A percentile compares a stretch with the other conserved stretches of the same genome.
Conservation (phyloP, 2,888 invertebrate genomes). For the Emmelina monodactyla region DNA sequence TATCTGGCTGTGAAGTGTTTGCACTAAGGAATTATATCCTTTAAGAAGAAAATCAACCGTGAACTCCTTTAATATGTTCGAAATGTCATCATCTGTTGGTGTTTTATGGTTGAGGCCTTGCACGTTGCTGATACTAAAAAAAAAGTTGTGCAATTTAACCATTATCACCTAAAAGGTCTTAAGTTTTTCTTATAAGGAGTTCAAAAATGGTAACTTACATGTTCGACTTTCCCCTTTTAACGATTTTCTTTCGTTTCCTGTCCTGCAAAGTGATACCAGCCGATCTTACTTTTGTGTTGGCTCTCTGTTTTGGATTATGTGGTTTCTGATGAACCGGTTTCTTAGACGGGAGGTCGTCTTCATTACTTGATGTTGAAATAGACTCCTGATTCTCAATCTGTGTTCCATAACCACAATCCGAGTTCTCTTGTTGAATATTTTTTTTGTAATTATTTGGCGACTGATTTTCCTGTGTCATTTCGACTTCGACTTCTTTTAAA, state of each 20-base stretch:
- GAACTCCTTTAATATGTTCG: conserved; percentile 79
- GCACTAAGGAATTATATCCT: conserved; percentile 74
- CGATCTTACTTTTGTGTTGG: conserved; percentile 45
- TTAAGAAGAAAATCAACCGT: conserved; percentile 80
- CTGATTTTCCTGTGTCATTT: no score
- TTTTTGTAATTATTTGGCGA: conserved; percentile 24
- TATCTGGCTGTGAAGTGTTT: conserved; percentile 71
- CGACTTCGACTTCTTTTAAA: no score
- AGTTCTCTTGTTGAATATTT: conserved; percentile 59
- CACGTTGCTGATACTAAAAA: conserved; percentile 73
- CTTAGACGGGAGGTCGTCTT: conserved; percentile 69
- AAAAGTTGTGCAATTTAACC: no score
- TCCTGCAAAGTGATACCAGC: conserved; percentile 35
- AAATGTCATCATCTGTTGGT: conserved; percentile 78
- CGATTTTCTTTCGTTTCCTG: conserved; percentile 74
- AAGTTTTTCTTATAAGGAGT: no score
- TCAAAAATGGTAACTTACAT: conserved; percentile 66
- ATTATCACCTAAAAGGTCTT: no score
- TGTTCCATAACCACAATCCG: conserved; percentile 76
- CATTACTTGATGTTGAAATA: conserved; percentile 78
- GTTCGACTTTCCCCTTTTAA: conserved; percentile 72
- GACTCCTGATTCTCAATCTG: conserved; percentile 76
- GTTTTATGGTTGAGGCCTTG: conserved; percentile 73
- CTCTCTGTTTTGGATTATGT: conserved; percentile 55
- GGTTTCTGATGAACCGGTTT: conserved; percentile 74